These are phyloP conservation scores for Sminthopsis crassicaudata DNA, from an alignment of 2,113 vertebrate species.

Conservation along the genomic window DNA sequence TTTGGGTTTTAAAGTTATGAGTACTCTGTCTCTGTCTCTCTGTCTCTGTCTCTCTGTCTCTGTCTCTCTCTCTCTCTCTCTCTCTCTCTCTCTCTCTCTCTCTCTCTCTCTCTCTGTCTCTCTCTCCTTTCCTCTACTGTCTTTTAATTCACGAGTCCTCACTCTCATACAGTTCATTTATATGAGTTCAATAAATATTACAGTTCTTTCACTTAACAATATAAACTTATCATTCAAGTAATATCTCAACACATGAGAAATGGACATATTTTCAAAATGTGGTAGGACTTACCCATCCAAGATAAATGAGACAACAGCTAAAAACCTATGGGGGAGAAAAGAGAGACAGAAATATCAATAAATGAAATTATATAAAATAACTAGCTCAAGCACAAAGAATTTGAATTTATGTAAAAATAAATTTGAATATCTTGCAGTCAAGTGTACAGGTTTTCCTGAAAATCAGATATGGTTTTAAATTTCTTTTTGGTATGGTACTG, in stretches of 20 bases:
- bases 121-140: no score
- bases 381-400: slow-evolving; percentile 45
- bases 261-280: slow-evolving; percentile 29
- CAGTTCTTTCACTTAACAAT: slow-evolving; percentile 8
- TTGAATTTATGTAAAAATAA: slow-evolving; percentile 33
- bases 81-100: no score
- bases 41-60: no score
- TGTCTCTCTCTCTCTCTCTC: no score
- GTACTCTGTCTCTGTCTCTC: no score
- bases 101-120: no score
- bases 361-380: slow-evolving; percentile 46
- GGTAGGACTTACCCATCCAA: slow-evolving; percentile 62
- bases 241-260: slow-evolving; percentile 11
- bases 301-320: slow-evolving; percentile 42
- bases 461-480: not conserved
- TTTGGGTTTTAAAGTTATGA: not conserved
- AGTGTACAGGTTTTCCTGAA: slow-evolving; percentile 14
- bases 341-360: slow-evolving; percentile 63
- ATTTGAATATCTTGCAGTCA: not conserved
- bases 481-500: slow-evolving; percentile 45
- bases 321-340: slow-evolving; percentile 61
- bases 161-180: not conserved
- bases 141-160: not conserved
- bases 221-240: slow-evolving; percentile 5
- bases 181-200: not conserved